phyloP scores from a whole-genome alignment of 2,888 invertebrate species.

The Drosophila imparisetae region DNA sequence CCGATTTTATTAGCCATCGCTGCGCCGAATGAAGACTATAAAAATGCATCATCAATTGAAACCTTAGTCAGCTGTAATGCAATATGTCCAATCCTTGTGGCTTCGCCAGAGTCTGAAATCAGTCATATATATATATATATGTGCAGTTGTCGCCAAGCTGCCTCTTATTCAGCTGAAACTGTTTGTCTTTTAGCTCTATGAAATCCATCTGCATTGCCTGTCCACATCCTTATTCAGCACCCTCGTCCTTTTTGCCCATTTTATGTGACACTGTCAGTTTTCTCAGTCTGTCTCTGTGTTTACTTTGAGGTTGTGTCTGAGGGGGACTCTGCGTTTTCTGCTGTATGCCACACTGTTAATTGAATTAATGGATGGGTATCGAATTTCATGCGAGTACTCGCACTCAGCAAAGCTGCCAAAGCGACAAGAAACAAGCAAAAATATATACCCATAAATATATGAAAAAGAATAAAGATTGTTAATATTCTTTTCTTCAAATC shows the following conservation, averaged over 20 bases:
- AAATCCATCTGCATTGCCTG: constrained; percentile 50
- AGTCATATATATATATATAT: constrained; percentile 5
- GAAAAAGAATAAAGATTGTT: neutral
- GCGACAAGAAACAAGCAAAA: constrained; percentile 20
- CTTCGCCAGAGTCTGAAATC: constrained; percentile 27
- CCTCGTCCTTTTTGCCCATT: constrained; percentile 26
- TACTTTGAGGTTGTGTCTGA: constrained; percentile 45
- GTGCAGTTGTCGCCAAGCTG: constrained; percentile 11
- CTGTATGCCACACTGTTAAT: constrained; percentile 55
- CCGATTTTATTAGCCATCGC: constrained; percentile 43
- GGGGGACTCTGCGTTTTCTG: constrained; percentile 25
- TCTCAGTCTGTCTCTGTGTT: constrained; percentile 28
- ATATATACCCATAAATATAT: neutral
- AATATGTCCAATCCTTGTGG: constrained; percentile 34
- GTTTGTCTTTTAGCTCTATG: constrained; percentile 53
- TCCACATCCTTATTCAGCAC: constrained; percentile 27
- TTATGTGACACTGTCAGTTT: constrained; percentile 40
- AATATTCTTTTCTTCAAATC: neutral
- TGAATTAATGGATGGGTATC: constrained; percentile 68
- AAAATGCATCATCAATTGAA: constrained; percentile 43
- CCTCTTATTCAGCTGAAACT: constrained; percentile 27
- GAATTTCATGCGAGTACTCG: constrained; percentile 43
- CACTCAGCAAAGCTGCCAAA: constrained; percentile 21
- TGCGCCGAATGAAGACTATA: constrained; percentile 2
- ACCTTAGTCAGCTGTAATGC: constrained; percentile 49